Percentiles rank a stretch among this genome's conserved stretches.
Conservation (phyloP, 2,113 vertebrate species). For the Ptilonorhynchus violaceus region DNA sequence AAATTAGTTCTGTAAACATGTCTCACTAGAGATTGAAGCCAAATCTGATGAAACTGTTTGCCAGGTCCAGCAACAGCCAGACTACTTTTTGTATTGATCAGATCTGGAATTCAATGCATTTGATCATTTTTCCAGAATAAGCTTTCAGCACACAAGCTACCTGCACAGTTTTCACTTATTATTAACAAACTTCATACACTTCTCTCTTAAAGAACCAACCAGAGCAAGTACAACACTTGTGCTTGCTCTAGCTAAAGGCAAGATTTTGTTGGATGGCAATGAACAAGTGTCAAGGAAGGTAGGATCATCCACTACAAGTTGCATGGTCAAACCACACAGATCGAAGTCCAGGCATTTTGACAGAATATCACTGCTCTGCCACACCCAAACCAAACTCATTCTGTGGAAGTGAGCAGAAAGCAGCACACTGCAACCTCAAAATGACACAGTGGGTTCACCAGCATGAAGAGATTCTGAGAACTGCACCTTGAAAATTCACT, state of each 20-base stretch:
- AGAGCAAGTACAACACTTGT: not conserved
- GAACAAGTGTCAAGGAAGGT: not conserved
- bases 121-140: not conserved
- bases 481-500: not conserved
- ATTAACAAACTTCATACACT: not conserved
- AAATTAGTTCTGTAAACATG: conserved; percentile 1
- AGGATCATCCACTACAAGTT: not conserved
- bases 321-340: not conserved
- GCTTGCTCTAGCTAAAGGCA: not conserved
- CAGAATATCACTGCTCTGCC: not conserved
- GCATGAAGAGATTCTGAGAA: not conserved
- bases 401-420: not conserved
- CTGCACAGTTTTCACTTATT: not conserved
- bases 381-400: not conserved
- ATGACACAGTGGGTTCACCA: not conserved
- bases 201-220: not conserved
- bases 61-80: not conserved
- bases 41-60: not conserved
- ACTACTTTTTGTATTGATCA: not conserved
- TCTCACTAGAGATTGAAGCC: not conserved
- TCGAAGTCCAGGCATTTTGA: not conserved
- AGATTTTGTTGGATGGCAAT: not conserved
- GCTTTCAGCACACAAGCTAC: not conserved
- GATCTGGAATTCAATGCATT: not conserved
- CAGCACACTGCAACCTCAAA: not conserved